phyloP scores from a whole-genome alignment of 2,888 invertebrate genomes.

The Gastrophysa polygoni region DNA sequence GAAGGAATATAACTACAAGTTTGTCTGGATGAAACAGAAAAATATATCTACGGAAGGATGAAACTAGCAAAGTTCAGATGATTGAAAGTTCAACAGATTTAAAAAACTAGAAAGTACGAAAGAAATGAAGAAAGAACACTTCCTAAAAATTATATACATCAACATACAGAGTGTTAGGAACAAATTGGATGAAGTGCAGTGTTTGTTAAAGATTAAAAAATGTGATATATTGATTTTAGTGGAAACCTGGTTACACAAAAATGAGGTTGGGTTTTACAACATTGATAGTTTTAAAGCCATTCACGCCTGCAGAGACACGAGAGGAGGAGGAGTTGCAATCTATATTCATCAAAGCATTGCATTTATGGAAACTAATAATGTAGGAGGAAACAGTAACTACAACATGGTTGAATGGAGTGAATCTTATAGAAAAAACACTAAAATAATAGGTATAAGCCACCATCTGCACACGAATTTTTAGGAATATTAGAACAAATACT shows the following conservation, averaged over 20 bases:
- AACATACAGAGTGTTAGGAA: constrained; percentile 13
- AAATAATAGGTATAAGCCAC: too few relatives aligned
- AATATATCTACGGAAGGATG: background rate
- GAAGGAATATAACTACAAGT: background rate
- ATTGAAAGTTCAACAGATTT: constrained; percentile 3
- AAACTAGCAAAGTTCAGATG: constrained; percentile 5
- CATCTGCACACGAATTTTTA: too few relatives aligned
- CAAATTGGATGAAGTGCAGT: constrained; percentile 13
- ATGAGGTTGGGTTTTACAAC: constrained; percentile 1
- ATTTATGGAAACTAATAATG: constrained; percentile 11
- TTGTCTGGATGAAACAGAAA: background rate
- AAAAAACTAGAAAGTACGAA: constrained; percentile 12
- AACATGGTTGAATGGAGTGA: too few relatives aligned
- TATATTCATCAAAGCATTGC: constrained; percentile 4
- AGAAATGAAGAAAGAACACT: too few relatives aligned
- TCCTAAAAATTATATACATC: constrained; percentile 12
- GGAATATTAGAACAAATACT: too few relatives aligned
- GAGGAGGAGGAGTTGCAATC: constrained; percentile 8
- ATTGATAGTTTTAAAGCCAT: constrained; percentile 3
- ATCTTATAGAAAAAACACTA: too few relatives aligned
- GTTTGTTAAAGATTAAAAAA: constrained; percentile 5
- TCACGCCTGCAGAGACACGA: constrained; percentile 10
- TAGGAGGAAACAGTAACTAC: too few relatives aligned
- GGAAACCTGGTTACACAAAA: constrained; percentile 10
- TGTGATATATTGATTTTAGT: constrained; percentile 12